Evolutionary conservation across 92 coral and sea anemone genomes (phyloP), one percentile per base, ranked within the genome.

Genomic region (Blastomussa wellsi): DNA sequence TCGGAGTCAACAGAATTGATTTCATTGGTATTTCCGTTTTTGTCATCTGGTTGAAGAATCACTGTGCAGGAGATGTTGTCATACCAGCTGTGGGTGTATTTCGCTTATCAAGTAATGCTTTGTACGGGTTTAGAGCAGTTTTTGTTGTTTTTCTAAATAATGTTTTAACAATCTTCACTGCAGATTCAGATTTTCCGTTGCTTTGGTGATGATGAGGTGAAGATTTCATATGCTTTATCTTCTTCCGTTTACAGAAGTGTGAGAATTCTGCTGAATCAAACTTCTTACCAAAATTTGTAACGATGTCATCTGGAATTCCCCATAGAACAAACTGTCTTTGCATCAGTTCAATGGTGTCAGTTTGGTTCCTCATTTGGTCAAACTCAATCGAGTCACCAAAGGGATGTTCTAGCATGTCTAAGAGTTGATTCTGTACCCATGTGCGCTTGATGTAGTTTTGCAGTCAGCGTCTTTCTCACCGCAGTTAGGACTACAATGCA

Each of bases 231-330:
- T 73, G 87, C 39, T 83, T 83, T 62, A 44, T 83, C 55, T 51
- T 37, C 74, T 82, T 70, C 60, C 74, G 42, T n/a, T n/a, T n/a
- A n/a, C n/a, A n/a, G n/a, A n/a, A n/a, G n/a, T n/a, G n/a, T n/a
- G n/a, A n/a, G n/a, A 15, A 48, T 84, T 74, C 78, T 5, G 8
- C 17, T 35, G 57, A 39, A 10, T 74, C 80, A 26, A 51, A 77
- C 31, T 86, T 86, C 84, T 70, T 86, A 2, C 78, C 84, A 65
- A 38, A 51, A 84, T 86, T 84, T 32, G 84, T 86, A 32, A 86
- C 84, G 51, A 86, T 66, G 79, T 86, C 82, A 64, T 84, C 82
- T 16, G 88, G 82, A 76, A 84, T 67, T 84, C 82, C 88, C 88
- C 88, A 84, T 78, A 79, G 60, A 32, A 84, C 66, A 35, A 86